Evolutionary conservation across 2,797 vertebrate species (phyloP), one percentile per base, ranked within the genome.

Genomic region (Halcyon smyrnensis): DNA sequence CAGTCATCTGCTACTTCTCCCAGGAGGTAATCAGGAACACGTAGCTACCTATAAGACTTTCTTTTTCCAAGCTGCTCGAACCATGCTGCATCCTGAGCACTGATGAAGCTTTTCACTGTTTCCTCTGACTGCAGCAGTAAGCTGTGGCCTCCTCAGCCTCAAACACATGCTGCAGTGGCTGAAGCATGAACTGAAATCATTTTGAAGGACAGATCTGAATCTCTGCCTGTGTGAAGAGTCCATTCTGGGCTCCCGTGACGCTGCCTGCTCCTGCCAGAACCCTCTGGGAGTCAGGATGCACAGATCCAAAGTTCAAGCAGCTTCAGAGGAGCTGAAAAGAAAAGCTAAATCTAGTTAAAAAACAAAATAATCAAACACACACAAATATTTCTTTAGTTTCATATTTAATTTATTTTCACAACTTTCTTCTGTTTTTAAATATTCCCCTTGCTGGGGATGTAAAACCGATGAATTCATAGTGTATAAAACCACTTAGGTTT

Each of bases 1-100:
- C 90, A 92, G 89, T 96, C 91, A 97, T 51, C 75, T 90, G 71
- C 67, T 87, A 11, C 73, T 90, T 92, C 80, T 97, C 81, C 59
- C 71, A 90, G 83, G 75, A 83, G 62, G 56, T 60, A 73, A 83
- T 74, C 87, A 87, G 87, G 75, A 92, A n/a, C 53, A 45, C 5
- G 0, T 63, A 83, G 80, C 76, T 0, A 0, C 19, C 2, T 20
- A 63, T 54, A 81, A 78, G 70, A 65, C 63, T 90, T 93, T 84
- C 32, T 5, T 89, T 91, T 94, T 94, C 89, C 75, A 93, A 92
- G 67, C 51, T 4, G 5, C 80, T n/a, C 32, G 11, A 96, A 68
- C 62, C 50, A 36, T n/a, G 45, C 46, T 43, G 53, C 91, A 93
- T 83, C 73, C 84, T 84, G 68, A 94, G 54, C 84, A 34, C 9